phyloP scores from a whole-genome alignment of 2,888 invertebrate genomes.

The Synanthedon vespiformis region DNA sequence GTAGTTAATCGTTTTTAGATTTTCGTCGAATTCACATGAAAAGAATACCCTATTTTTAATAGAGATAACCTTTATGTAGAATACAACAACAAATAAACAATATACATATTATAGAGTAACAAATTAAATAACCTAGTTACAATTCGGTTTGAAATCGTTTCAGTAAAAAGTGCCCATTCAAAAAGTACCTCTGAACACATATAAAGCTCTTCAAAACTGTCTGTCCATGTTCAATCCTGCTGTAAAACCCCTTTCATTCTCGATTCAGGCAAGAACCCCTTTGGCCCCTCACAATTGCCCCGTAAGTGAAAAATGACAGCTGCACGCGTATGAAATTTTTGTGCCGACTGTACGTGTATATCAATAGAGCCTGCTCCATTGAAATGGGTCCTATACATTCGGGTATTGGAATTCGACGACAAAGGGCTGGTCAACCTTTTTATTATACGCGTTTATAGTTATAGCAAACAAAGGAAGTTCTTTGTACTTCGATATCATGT shows the following conservation, averaged over 20 bases:
- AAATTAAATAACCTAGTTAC: too few species aligned
- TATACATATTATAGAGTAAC: too few species aligned
- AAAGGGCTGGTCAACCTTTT: conserved; percentile 60
- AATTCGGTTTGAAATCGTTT: too few species aligned
- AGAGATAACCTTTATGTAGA: too few species aligned
- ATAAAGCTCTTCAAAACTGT: conserved; percentile 4
- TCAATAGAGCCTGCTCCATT: conserved; percentile 41
- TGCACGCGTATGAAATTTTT: neutral
- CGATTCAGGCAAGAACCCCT: neutral
- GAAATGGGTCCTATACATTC: conserved; percentile 39
- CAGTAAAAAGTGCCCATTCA: neutral
- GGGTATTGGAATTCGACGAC: conserved; percentile 58
- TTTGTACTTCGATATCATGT: neutral
- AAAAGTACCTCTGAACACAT: conserved; percentile 22
- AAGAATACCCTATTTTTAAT: too few species aligned
- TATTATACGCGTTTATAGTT: conserved; percentile 22
- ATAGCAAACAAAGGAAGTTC: neutral
- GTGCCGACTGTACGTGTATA: conserved; percentile 17
- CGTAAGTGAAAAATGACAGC: neutral
- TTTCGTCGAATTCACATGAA: too few species aligned
- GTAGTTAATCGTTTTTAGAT: too few species aligned
- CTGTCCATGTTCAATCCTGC: neutral
- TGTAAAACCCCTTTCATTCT: neutral
- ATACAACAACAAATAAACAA: too few species aligned
- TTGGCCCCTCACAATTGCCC: neutral